Evolutionary conservation across 2,113 vertebrate genomes (phyloP).

Genomic region (Rostratula benghalensis): DNA sequence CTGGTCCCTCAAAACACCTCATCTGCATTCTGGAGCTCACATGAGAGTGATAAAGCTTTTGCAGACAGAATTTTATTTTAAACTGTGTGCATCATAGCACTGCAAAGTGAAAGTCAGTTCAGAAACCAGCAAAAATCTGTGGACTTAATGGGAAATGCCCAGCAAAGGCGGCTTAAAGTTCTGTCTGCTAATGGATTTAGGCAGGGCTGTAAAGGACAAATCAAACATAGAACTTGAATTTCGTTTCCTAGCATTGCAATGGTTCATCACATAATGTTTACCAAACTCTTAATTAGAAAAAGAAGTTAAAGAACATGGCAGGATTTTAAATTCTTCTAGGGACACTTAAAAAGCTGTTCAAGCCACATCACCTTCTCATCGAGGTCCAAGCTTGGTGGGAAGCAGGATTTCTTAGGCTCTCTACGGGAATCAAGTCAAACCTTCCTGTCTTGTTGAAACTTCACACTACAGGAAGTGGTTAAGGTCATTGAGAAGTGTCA

Average conservation of each 20-base stretch:
- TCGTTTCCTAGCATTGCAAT: not conserved
- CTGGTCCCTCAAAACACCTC: not conserved
- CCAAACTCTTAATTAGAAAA: not conserved
- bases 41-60: not conserved
- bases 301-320: not conserved
- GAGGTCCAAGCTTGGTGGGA: not conserved
- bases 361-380: not conserved
- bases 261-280: not conserved
- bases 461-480: not conserved
- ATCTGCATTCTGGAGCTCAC: not conserved
- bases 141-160: not conserved
- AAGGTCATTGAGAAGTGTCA: not conserved
- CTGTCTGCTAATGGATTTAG: fast-evolving
- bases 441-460: not conserved
- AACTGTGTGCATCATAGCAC: not conserved
- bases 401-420: not conserved
- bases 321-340: not conserved
- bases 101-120: not conserved
- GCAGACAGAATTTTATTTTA: not conserved
- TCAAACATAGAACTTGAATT: not conserved
- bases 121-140: not conserved
- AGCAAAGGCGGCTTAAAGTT: not conserved
- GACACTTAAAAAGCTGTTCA: not conserved
- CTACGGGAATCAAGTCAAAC: not conserved
- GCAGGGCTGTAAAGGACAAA: not conserved